Conservation (phyloP, 2,888 invertebrate genomes). For the Pelosia muscerda region DNA sequence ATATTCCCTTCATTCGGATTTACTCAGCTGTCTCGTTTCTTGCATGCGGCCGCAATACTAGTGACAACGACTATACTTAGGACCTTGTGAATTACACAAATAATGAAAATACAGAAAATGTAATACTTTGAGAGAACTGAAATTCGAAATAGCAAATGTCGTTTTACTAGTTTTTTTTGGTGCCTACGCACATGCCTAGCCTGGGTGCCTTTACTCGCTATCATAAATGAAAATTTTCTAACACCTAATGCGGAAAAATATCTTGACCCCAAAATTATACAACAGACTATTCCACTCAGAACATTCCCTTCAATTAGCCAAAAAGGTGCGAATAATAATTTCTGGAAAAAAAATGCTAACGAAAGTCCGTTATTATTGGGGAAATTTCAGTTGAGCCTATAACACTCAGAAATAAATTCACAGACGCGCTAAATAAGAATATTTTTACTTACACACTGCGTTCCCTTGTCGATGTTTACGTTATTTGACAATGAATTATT, state of each 20-base stretch:
- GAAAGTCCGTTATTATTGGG: not conserved
- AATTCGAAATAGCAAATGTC: not conserved
- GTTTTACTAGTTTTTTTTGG: not conserved
- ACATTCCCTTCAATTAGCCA: not conserved
- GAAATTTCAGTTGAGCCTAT: not conserved
- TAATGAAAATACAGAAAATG: not conserved
- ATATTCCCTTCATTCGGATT: not conserved
- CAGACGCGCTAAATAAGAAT: not conserved
- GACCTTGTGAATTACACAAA: not conserved
- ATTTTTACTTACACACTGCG: not conserved
- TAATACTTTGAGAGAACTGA: not conserved
- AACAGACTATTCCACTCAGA: not conserved
- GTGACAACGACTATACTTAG: too few species aligned
- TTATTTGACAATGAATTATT: slow-evolving; percentile 1
- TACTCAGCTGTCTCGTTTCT: not conserved
- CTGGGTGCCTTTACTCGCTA: not conserved
- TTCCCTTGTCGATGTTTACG: not conserved
- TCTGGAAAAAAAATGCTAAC: not conserved
- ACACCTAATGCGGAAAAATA: not conserved
- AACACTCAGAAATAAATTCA: not conserved
- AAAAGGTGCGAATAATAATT: not conserved
- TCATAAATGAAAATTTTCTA: not conserved
- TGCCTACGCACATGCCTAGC: too few species aligned
- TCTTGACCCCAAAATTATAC: not conserved
- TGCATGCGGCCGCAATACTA: too few species aligned